Conservation (phyloP, 2,797 vertebrate genomes). For the Chaenodraco wilsoni region DNA sequence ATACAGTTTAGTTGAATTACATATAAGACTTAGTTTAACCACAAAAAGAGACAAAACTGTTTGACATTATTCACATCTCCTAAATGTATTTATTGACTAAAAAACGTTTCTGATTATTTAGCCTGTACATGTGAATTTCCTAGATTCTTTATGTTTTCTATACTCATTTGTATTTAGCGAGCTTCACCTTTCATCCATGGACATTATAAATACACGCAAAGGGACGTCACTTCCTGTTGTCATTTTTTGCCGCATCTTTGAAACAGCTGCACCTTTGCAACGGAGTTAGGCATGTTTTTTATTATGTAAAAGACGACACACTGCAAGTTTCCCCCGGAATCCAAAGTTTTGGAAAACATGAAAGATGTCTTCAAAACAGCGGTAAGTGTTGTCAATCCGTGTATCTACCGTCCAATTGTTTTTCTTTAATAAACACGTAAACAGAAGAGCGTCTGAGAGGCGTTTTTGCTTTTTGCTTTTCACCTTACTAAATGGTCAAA, state of each 20-base stretch:
- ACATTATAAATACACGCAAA: background rate
- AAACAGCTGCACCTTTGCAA: background rate
- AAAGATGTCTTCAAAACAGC: background rate
- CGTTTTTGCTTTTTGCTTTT: too few species aligned
- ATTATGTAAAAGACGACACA: background rate
- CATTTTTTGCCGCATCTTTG: background rate
- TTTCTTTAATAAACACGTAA: too few species aligned
- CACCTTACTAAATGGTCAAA: too few species aligned
- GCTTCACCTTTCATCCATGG: background rate
- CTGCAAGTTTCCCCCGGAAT: background rate
- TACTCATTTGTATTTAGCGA: accelerated
- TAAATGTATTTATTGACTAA: background rate
- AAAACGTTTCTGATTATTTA: background rate
- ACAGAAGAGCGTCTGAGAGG: too few species aligned
- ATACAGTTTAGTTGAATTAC: too few species aligned
- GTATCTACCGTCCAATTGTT: too few species aligned
- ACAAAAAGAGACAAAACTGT: too few species aligned
- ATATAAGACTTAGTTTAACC: too few species aligned
- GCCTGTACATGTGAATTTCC: background rate
- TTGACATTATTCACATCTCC: background rate
- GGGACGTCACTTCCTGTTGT: conserved; percentile 2
- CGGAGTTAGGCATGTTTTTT: background rate
- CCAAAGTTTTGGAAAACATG: background rate
- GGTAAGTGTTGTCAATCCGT: background rate
- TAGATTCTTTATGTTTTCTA: background rate